Evolutionary conservation across 2,888 invertebrate species (phyloP).

Genomic region (Mycalesis mineus): DNA sequence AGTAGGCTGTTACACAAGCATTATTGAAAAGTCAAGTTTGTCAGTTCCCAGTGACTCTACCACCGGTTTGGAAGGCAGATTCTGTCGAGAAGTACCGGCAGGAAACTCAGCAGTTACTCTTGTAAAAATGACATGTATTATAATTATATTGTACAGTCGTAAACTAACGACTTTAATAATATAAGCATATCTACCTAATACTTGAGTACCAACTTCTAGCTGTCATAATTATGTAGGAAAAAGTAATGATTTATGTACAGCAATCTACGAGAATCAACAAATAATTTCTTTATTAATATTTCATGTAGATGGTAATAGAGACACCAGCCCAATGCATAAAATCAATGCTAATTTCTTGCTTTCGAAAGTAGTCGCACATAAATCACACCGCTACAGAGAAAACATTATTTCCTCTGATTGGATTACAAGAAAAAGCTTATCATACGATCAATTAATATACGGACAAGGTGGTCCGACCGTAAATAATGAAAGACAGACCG

Average conservation of each 20-base stretch:
- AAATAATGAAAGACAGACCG: slow-evolving; percentile 67
- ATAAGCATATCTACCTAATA: too few relatives aligned
- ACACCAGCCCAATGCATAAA: slow-evolving; percentile 4
- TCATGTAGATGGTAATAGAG: slow-evolving; percentile 9
- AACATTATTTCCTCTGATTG: slow-evolving; percentile 19
- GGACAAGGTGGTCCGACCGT: slow-evolving; percentile 66
- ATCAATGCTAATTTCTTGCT: slow-evolving; percentile 16
- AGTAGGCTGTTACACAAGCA: too few relatives aligned
- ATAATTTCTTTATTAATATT: slow-evolving; percentile 4
- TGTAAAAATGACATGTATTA: too few relatives aligned
- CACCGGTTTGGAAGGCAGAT: too few relatives aligned
- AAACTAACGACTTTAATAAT: too few relatives aligned
- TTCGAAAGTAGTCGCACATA: slow-evolving; percentile 18
- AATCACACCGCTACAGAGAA: slow-evolving; percentile 21
- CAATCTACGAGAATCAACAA: background rate
- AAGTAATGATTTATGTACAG: background rate
- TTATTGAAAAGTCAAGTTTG: too few relatives aligned
- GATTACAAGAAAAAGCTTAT: slow-evolving; percentile 43
- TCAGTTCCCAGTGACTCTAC: too few relatives aligned
- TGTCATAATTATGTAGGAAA: background rate
- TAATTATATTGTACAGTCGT: too few relatives aligned
- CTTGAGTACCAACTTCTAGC: too few relatives aligned
- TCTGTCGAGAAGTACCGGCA: too few relatives aligned
- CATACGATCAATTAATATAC: slow-evolving; percentile 70
- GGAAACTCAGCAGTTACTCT: too few relatives aligned